Conservation (phyloP, 1,140 invertebrate genomes). For the Vanessa tameamea region DNA sequence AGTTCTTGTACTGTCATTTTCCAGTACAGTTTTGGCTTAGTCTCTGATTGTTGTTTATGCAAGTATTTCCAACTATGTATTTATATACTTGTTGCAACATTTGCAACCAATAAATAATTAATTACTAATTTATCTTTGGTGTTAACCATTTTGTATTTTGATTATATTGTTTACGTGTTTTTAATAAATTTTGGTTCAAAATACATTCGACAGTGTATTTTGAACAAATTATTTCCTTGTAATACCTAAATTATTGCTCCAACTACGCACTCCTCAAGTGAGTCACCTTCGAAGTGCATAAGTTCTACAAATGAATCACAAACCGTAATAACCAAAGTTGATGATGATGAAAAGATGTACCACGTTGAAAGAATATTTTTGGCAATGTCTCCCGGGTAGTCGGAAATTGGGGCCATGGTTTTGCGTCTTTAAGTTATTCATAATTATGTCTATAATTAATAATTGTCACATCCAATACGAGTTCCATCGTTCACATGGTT, state of each 20-base stretch:
- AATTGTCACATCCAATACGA: not conserved
- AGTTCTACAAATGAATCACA: constrained; percentile 32
- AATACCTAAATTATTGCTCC: constrained; percentile 6
- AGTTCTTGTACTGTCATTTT: too few relatives aligned
- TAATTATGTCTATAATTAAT: not conserved
- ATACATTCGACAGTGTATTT: not conserved
- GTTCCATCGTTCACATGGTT: not conserved
- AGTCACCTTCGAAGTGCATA: constrained; percentile 16
- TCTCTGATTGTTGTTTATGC: too few relatives aligned
- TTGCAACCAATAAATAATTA: too few relatives aligned
- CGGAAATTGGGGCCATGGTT: constrained; percentile 38
- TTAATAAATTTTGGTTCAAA: not conserved
- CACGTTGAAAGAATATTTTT: constrained; percentile 44
- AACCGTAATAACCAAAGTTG: constrained; percentile 16
- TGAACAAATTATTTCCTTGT: constrained; percentile 8
- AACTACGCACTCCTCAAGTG: not conserved
- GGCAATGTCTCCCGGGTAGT: constrained; percentile 59
- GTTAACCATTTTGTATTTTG: too few relatives aligned
- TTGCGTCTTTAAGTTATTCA: not conserved
- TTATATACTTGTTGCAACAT: too few relatives aligned
- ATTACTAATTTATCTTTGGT: too few relatives aligned
- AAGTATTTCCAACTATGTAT: too few relatives aligned
- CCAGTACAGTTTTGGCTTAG: too few relatives aligned
- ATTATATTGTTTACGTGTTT: not conserved
- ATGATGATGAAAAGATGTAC: not conserved